phyloP scores from a whole-genome alignment of 2,113 vertebrate genomes.

The Myrmophylax atrothorax region DNA sequence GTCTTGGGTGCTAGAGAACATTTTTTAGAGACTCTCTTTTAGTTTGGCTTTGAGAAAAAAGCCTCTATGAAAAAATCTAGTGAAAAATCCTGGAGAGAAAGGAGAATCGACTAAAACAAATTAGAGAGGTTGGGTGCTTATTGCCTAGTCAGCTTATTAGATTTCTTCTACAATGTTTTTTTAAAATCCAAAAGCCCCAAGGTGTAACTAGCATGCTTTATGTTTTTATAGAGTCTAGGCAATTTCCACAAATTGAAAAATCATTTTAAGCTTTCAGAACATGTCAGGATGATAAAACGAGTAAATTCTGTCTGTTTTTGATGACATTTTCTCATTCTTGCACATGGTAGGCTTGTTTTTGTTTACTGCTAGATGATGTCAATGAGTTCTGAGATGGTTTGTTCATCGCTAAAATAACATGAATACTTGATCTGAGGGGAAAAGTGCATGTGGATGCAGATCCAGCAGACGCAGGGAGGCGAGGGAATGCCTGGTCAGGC shows the following conservation, averaged over 20 bases:
- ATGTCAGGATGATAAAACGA: constrained; percentile 41
- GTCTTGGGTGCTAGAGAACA: background rate
- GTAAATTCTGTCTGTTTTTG: background rate
- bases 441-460: accelerated
- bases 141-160: constrained; percentile 50
- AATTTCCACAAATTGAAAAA: constrained; percentile 56
- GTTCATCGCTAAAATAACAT: background rate
- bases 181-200: constrained; percentile 33
- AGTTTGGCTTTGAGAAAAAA: background rate
- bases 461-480: background rate
- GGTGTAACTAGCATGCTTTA: constrained; percentile 41
- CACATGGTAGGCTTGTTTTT: background rate
- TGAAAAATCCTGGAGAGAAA: background rate
- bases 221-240: constrained; percentile 43
- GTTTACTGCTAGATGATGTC: background rate
- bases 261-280: constrained; percentile 52
- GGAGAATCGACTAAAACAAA: background rate
- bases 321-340: background rate
- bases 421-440: background rate
- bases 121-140: background rate
- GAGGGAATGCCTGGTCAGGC: background rate
- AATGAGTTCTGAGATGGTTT: background rate
- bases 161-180: background rate
- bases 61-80: background rate
- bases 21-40: background rate